A percentile compares a stretch with the other conserved stretches of the same genome.
These are phyloP conservation scores for Pelochelys cantorii DNA, from an alignment of 2,797 vertebrate species.

Conservation along the genomic window DNA sequence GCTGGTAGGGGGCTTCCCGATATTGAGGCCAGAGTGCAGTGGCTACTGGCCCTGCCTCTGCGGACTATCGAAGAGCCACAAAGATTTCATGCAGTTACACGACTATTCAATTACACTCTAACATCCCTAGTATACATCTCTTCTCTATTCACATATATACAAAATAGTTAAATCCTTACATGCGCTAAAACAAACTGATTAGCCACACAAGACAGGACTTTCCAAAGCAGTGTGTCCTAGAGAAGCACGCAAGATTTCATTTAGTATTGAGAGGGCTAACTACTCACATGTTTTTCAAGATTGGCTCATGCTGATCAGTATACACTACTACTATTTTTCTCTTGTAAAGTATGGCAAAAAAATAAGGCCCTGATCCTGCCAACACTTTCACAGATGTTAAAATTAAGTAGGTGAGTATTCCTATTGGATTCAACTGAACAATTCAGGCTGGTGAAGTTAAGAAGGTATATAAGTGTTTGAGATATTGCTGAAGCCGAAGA, in stretches of 20 bases:
- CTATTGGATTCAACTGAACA: not conserved
- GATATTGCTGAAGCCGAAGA: not conserved
- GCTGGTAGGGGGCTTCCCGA: too few species aligned
- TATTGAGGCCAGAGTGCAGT: too few species aligned
- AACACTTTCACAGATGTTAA: not conserved
- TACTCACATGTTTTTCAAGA: not conserved
- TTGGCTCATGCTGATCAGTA: not conserved
- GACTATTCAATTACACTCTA: too few species aligned
- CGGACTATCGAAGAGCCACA: too few species aligned
- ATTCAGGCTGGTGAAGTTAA: not conserved
- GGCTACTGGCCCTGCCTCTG: too few species aligned
- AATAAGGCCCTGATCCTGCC: not conserved
- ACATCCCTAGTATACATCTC: accelerated
- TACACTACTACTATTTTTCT: not conserved
- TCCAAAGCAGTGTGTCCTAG: not conserved
- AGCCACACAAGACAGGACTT: not conserved
- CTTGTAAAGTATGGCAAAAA: not conserved
- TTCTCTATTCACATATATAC: not conserved
- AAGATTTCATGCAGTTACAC: too few species aligned
- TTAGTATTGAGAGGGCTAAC: not conserved
- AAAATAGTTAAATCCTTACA: not conserved
- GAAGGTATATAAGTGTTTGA: not conserved
- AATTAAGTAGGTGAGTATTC: not conserved
- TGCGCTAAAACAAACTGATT: not conserved
- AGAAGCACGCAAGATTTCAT: not conserved